Percentiles rank a stretch among this genome's conserved stretches.
These are phyloP conservation scores for Himalopsyche kuldschensis DNA, from an alignment of 2,888 invertebrate genomes.

Conservation along the genomic window DNA sequence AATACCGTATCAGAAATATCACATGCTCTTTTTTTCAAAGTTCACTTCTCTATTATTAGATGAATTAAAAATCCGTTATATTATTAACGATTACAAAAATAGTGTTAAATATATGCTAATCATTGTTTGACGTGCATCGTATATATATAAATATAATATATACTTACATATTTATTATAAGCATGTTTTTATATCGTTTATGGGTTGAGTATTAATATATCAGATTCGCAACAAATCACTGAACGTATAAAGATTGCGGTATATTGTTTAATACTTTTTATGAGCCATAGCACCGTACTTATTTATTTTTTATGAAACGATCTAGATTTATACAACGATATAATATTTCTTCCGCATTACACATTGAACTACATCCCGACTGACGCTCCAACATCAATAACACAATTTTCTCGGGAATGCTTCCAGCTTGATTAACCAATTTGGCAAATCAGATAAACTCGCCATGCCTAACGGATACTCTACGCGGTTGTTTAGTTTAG, in stretches of 20 bases:
- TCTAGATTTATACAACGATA: background rate
- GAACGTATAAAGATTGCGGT: background rate
- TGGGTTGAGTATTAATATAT: too few relatives aligned
- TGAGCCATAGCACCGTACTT: background rate
- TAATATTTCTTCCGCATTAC: background rate
- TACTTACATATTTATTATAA: too few relatives aligned
- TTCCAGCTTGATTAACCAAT: conserved; percentile 27
- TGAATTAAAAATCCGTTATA: too few relatives aligned
- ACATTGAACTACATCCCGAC: background rate
- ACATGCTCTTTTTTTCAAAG: too few relatives aligned
- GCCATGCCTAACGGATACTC: conserved; percentile 1
- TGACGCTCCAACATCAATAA: conserved; percentile 23
- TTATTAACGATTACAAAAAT: too few relatives aligned
- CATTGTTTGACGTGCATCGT: too few relatives aligned
- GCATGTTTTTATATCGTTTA: too few relatives aligned
- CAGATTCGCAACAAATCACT: too few relatives aligned
- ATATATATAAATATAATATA: too few relatives aligned
- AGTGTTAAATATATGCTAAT: too few relatives aligned
- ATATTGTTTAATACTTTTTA: background rate
- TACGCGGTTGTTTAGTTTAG: conserved; percentile 23
- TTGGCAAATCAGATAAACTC: conserved; percentile 29
- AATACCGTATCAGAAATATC: too few relatives aligned
- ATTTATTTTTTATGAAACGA: background rate
- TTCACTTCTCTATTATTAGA: too few relatives aligned
- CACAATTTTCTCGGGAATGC: conserved; percentile 9